phyloP scores from a whole-genome alignment of 2,888 invertebrate genomes.

The Dolichomitus sp. region DNA sequence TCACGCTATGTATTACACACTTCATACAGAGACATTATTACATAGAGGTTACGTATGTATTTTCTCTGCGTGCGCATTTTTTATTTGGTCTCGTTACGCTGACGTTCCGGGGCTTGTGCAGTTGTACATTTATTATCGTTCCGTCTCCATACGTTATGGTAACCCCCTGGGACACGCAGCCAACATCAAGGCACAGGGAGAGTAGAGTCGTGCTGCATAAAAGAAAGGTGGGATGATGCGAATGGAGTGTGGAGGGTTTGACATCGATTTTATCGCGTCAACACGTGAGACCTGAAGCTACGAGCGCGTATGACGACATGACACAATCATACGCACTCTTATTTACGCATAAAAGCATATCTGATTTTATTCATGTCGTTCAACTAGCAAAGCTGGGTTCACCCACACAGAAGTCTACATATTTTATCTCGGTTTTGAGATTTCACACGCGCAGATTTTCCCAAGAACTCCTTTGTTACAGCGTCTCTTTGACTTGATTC shows the following conservation, averaged over 20 bases:
- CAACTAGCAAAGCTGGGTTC: neutral
- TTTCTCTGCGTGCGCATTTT: slow-evolving; percentile 25
- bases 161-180: neutral
- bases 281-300: slow-evolving; percentile 51
- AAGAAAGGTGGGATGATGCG: slow-evolving; percentile 10
- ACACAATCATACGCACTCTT: neutral
- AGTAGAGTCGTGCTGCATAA: neutral
- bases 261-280: slow-evolving; percentile 63
- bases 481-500: neutral
- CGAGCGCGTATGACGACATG: neutral
- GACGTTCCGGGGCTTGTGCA: neutral
- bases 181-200: neutral
- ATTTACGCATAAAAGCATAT: neutral
- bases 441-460: neutral
- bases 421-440: neutral
- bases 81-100: slow-evolving; percentile 29
- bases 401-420: neutral
- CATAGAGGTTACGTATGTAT: neutral
- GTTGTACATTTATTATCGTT: slow-evolving; percentile 49
- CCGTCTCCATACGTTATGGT: slow-evolving; percentile 26
- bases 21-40: neutral
- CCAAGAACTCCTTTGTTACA: neutral
- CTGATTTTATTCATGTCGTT: neutral
- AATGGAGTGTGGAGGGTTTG: slow-evolving; percentile 19
- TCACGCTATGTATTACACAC: slow-evolving; percentile 12